Conservation (phyloP, 1,140 invertebrate species). For the Drosophila bocqueti region DNA sequence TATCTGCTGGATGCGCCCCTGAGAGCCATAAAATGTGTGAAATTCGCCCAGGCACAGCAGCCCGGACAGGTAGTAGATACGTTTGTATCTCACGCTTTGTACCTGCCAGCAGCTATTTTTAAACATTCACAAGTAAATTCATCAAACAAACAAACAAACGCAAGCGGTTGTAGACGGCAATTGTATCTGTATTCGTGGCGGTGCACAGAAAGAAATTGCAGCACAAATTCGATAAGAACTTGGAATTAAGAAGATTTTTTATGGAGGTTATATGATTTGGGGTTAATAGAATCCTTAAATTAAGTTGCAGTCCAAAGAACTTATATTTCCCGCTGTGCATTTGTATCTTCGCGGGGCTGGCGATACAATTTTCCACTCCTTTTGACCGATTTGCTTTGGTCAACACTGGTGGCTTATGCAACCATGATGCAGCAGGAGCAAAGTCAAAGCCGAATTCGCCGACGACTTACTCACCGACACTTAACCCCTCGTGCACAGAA, state of each 20-base stretch:
- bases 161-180: conserved; percentile 59
- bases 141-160: conserved; percentile 72
- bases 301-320: neutral
- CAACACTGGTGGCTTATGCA: conserved; percentile 62
- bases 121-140: conserved; percentile 73
- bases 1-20: conserved; percentile 34
- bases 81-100: conserved; percentile 72
- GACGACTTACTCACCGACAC: conserved; percentile 60
- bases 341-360: conserved; percentile 12
- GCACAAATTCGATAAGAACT: neutral
- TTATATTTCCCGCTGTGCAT: neutral
- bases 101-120: conserved; percentile 73
- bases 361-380: conserved; percentile 71
- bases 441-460: conserved; percentile 60
- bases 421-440: conserved; percentile 53
- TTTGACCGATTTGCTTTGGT: conserved; percentile 64
- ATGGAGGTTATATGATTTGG: neutral
- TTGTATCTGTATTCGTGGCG: conserved; percentile 36
- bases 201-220: conserved; percentile 8
- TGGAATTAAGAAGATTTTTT: neutral
- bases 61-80: conserved; percentile 69
- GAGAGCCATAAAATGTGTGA: conserved; percentile 64
- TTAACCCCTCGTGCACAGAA: conserved; percentile 17
- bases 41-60: conserved; percentile 55
- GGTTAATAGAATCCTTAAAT: neutral